These are phyloP conservation scores for Ranitomeya variabilis DNA, from an alignment of 2,113 vertebrate genomes.

Conservation along the genomic window DNA sequence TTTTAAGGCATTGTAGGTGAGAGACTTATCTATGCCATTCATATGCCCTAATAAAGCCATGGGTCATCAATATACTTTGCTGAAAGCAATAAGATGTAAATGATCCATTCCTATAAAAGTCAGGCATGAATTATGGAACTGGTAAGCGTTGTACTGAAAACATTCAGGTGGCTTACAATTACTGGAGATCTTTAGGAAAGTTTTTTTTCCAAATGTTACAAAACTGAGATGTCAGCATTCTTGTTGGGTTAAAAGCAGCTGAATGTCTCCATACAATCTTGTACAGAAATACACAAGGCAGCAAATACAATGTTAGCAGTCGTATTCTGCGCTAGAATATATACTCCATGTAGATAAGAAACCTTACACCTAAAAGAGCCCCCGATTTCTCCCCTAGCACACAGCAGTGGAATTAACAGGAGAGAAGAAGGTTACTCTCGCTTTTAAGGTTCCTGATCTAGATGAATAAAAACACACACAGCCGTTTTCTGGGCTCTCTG, in stretches of 20 bases:
- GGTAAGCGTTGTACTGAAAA: not conserved
- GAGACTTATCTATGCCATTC: too few relatives aligned
- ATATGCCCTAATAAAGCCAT: not conserved
- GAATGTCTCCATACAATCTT: not conserved
- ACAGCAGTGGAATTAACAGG: slow-evolving; percentile 45
- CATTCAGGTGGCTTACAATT: too few relatives aligned
- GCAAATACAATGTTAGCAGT: not conserved
- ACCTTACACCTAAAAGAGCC: not conserved
- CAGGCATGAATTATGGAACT: too few relatives aligned
- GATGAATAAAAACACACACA: slow-evolving; percentile 58
- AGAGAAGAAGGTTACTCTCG: slow-evolving; percentile 43
- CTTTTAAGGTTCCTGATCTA: slow-evolving; percentile 56
- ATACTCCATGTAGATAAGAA: not conserved
- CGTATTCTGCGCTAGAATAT: not conserved
- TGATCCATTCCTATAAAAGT: not conserved
- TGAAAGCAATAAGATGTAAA: not conserved
- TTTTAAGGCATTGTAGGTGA: too few relatives aligned
- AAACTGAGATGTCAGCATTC: not conserved
- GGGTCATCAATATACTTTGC: not conserved
- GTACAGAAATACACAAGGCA: not conserved
- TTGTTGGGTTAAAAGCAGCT: not conserved
- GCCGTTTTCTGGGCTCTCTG: slow-evolving; percentile 52
- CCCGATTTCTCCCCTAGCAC: not conserved
- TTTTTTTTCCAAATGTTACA: not conserved
- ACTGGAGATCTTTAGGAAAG: not conserved